Base-by-base conservation (phyloP, 2,797 vertebrate genomes). In the Lateolabrax maculatus region DNA sequence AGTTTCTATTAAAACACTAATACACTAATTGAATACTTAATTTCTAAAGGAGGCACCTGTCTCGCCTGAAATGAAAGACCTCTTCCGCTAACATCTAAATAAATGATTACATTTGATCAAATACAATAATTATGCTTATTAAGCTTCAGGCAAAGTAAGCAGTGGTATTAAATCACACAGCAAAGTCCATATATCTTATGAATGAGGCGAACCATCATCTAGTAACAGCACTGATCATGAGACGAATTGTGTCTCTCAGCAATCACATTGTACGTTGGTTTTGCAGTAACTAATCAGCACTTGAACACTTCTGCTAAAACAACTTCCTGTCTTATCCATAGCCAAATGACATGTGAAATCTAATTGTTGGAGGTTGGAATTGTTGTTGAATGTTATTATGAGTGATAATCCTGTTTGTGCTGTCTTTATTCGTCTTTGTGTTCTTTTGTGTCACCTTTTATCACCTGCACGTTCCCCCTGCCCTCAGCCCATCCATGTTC, bases 401-500 rank as follows among this genome's bases (percentile, higher is more conserved):
- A 55, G 34, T 9, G 16, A 65, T 77, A 79, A 88, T 62, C 66
- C 18, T 5, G 31, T 84, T 84, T 67, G 66, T 5, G 11, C 2
- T 3, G 18, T 51, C 62, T 31, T 67, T 4, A 68, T 44, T 41
- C 0, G 3, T 62, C 52, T 82, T 25, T 29, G 27, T 69, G 69
- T 83, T 77, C 53, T 62, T 41, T 27, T 31, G 52, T 36, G 53
- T 79, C 41, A 31, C 37, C 34, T 65, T 63, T 68, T 15, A 74
- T 64, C 58, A 71, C 44, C 39, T 4, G 31, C 19, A 44, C 10
- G 43, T 34, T 48, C 23, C 31, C 18, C 43, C 48, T 44, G 71
- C 55, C 49, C 43, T 56, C n/a, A 21, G 71, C 27, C 61, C 55
- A 13, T 65, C 11, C 1, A 39, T 51, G 67, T 60, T 56, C 62